Conservation (phyloP, 53 echinoderm and acorn worm species). For the Holothuria scabra region DNA sequence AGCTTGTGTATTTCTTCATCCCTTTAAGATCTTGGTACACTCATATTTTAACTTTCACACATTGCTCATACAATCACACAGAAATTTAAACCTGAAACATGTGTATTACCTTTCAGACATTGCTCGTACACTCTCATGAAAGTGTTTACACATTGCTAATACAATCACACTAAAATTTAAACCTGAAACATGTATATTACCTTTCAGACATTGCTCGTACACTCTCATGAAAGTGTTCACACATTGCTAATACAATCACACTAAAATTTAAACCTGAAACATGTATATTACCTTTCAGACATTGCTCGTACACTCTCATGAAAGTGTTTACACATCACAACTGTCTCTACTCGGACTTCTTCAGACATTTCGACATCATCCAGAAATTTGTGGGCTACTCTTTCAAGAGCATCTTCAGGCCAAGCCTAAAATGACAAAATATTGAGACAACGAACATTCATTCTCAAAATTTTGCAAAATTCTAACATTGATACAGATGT, state of each 20-base stretch:
- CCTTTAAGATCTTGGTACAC: too few relatives aligned
- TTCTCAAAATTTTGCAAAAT: background rate
- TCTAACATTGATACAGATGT: background rate
- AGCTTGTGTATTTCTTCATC: too few relatives aligned
- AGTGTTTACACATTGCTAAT: constrained; percentile 98
- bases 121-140: constrained; percentile 96
- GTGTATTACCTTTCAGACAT: constrained; percentile 83
- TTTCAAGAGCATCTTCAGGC: constrained; percentile 96
- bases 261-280: too few relatives aligned
- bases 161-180: constrained; percentile 73
- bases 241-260: constrained; percentile 71
- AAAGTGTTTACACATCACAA: constrained; percentile 99
- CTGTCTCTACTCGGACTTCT: constrained; percentile 82
- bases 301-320: constrained; percentile 97
- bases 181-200: constrained; percentile 4
- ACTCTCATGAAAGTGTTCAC: constrained; percentile 97
- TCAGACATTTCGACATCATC: constrained; percentile 99
- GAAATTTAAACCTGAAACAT: background rate
- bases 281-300: constrained; percentile 78
- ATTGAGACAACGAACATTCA: background rate
- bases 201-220: constrained; percentile 96
- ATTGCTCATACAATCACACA: constrained; percentile 86
- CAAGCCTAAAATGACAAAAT: constrained; percentile 68
- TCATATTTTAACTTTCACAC: too few relatives aligned
- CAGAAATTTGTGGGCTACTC: constrained; percentile 96